Percentiles rank a stretch among this genome's conserved stretches.
Conservation (phyloP, 2,113 vertebrate species). For the Phyllostomus discolor region DNA sequence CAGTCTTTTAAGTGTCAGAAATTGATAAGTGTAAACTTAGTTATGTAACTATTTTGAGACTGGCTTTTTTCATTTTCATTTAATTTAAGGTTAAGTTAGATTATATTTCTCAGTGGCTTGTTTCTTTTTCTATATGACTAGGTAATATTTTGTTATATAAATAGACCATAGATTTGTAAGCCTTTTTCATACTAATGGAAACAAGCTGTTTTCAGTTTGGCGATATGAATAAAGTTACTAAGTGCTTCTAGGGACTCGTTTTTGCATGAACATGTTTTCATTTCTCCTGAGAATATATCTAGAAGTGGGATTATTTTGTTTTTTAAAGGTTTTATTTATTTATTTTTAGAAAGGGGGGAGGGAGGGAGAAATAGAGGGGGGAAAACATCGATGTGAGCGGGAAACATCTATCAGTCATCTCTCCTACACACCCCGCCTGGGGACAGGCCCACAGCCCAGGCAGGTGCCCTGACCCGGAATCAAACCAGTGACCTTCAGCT, state of each 20-base stretch:
- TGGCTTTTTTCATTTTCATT: background rate
- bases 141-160: background rate
- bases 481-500: too few species aligned
- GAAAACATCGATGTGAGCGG: too few species aligned
- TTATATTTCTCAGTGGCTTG: background rate
- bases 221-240: background rate
- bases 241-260: background rate
- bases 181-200: background rate
- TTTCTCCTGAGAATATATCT: background rate
- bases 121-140: background rate
- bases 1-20: background rate
- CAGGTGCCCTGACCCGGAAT: too few species aligned
- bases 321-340: too few species aligned
- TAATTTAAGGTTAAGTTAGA: background rate
- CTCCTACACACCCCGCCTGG: too few species aligned
- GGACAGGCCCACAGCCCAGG: too few species aligned
- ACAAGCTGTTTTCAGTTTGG: background rate
- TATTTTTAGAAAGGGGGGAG: too few species aligned
- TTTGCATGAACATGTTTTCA: background rate
- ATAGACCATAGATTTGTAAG: background rate
- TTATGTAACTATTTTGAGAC: background rate
- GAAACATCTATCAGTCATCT: too few species aligned
- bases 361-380: too few species aligned
- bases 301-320: background rate
- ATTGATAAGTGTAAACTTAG: background rate